Base-by-base conservation (phyloP, 2,797 vertebrate genomes). In the Sciurus carolinensis region DNA sequence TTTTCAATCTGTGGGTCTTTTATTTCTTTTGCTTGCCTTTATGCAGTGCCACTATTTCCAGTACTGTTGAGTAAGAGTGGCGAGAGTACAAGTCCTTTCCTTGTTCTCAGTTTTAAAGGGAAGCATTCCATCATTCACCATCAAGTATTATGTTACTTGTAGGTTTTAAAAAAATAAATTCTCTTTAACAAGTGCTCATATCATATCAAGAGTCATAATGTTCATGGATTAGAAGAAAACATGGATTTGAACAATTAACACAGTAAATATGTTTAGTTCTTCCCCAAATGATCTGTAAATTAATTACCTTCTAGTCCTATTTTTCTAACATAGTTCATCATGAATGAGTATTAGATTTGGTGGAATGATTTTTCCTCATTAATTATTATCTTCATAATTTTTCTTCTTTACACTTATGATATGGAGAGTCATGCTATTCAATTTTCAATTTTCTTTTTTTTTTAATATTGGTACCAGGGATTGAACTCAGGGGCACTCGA, bases 371-470 rank as follows among this genome's bases (percentile, higher is more conserved):
- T 89, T 93, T 79, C 39, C 11, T n/a, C 12, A 77, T 79, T 77
- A 54, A 87, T 50, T 77, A n/a, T 67, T 84, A 50, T 42, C 80
- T 69, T 59, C 26, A 67, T 89, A 7, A 18, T 28, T 89, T 95
- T 89, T 87, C 44, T 90, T 89, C 47, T 95, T 95, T 71, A 71
- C 36, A 62, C 20, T 96, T 14, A 66, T 90, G n/a, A 86, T 79
- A 36, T 50, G 18, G 47, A 54, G 11, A 64, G 20, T 77, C 76
- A 66, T 57, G 64, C 71, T 57, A 62, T 26, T 62, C 59, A 47
- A 39, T 62, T 94, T 89, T 89, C 80, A 90, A 57, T 9, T 47
- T 47, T 47, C 44, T 47, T 47, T 47, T 47, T 47, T 47, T 47
- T 47, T 47, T 9, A 7, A 7, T 47, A 7, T 47, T 47, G 7